These are phyloP conservation scores for Enteromius thamalakanensis DNA, from an alignment of 2,797 vertebrate genomes.

Conservation along the genomic window DNA sequence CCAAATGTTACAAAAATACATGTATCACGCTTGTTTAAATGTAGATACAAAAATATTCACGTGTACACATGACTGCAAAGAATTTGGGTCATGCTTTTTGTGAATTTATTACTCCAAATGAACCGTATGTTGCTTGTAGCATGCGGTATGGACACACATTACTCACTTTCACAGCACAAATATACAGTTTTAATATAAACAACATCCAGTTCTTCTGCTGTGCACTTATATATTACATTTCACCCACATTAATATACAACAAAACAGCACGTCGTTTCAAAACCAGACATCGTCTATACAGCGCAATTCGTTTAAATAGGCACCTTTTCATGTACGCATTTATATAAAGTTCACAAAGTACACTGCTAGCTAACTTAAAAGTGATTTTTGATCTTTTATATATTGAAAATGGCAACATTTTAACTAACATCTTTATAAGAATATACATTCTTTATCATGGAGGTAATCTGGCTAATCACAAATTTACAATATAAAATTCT, in stretches of 20 bases:
- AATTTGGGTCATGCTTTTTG: constrained; percentile 22
- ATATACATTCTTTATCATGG: constrained; percentile 66
- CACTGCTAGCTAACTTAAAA: background rate
- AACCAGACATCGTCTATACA: constrained; percentile 41
- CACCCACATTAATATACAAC: background rate
- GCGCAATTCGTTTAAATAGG: constrained; percentile 38
- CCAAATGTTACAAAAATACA: constrained; percentile 60
- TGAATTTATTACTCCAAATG: constrained; percentile 23
- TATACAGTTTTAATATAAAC: constrained; percentile 54
- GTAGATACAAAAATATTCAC: constrained; percentile 52
- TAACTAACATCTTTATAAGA: constrained; percentile 26
- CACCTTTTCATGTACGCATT: background rate
- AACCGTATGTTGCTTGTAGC: constrained; percentile 53
- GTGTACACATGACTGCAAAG: constrained; percentile 52
- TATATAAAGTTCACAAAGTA: constrained; percentile 40
- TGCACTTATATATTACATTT: constrained; percentile 10
- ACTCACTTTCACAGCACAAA: constrained; percentile 58
- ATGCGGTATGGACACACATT: constrained; percentile 53
- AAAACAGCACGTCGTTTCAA: constrained; percentile 18
- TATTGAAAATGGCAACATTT: background rate
- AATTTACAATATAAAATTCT: constrained; percentile 40
- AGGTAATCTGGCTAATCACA: constrained; percentile 62
- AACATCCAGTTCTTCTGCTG: constrained; percentile 66
- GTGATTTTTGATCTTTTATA: constrained; percentile 3
- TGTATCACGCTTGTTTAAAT: constrained; percentile 49